A percentile compares a stretch with the other conserved stretches of the same genome.
Evolutionary conservation across 2,888 invertebrate genomes (phyloP).

Genomic region (Catotricha subobsoleta): DNA sequence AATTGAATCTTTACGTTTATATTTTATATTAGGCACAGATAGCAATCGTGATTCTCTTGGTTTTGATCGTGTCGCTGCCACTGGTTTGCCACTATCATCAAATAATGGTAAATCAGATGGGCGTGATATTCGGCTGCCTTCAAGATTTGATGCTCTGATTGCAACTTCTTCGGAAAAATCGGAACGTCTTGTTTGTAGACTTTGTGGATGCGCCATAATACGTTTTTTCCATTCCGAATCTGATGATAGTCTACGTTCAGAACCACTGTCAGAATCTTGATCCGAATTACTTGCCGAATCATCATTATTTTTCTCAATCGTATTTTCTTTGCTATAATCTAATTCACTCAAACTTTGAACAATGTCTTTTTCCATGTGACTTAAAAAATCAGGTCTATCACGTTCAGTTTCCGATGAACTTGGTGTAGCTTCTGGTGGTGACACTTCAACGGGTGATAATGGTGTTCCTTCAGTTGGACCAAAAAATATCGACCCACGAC

Average conservation of each 20-base stretch:
- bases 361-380: conserved; percentile 16
- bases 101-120: conserved; percentile 47
- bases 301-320: not conserved
- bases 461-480: conserved; percentile 21
- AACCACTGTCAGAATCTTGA: conserved; percentile 9
- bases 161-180: conserved; percentile 23
- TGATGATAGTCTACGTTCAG: conserved; percentile 11
- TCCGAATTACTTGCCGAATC: conserved; percentile 9
- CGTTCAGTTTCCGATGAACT: conserved; percentile 15
- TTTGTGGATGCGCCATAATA: conserved; percentile 17
- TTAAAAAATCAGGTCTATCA: conserved; percentile 19
- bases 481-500: conserved; percentile 30
- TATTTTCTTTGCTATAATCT: too few species aligned
- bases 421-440: conserved; percentile 16
- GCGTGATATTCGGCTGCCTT: conserved; percentile 27
- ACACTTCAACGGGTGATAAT: conserved; percentile 22
- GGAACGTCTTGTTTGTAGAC: conserved; percentile 18
- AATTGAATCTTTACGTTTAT: conserved; percentile 29
- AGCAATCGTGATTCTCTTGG: conserved; percentile 49
- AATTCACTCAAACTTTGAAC: conserved; percentile 15
- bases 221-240: conserved; percentile 13
- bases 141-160: conserved; percentile 14
- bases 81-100: conserved; percentile 30
- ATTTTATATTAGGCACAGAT: conserved; percentile 63
- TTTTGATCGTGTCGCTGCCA: conserved; percentile 35